These are phyloP conservation scores for Channallabes apus DNA, from an alignment of 2,797 vertebrate genomes.

Conservation along the genomic window DNA sequence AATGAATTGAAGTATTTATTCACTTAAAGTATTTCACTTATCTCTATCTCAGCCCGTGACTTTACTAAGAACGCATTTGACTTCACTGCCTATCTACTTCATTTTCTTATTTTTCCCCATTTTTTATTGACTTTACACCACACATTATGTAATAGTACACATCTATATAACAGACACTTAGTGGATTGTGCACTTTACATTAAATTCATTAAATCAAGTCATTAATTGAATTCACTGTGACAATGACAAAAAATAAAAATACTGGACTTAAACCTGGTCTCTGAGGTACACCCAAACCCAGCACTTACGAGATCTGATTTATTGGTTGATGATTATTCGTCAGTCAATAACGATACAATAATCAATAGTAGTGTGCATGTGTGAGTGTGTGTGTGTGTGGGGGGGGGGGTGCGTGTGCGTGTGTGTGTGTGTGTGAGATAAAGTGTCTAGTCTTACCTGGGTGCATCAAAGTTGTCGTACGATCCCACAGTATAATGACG, in stretches of 20 bases:
- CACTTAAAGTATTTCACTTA: too few species aligned
- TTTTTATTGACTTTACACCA: too few species aligned
- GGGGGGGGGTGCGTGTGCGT: too few species aligned
- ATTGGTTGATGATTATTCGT: not conserved
- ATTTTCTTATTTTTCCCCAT: too few species aligned
- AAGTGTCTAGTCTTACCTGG: slow-evolving; percentile 73
- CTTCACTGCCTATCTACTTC: too few species aligned
- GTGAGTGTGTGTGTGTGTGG: too few species aligned
- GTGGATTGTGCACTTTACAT: not conserved
- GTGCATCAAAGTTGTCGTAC: slow-evolving; percentile 92
- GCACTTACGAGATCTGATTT: not conserved
- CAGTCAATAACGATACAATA: too few species aligned
- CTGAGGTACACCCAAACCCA: not conserved
- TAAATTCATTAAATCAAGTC: not conserved
- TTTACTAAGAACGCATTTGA: too few species aligned
- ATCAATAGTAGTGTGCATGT: too few species aligned
- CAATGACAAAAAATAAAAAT: not conserved
- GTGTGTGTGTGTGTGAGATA: not conserved
- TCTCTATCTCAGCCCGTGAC: too few species aligned
- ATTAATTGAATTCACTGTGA: not conserved
- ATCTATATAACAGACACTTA: not conserved
- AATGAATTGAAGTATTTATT: not conserved
- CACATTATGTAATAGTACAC: too few species aligned
- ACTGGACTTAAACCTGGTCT: not conserved
- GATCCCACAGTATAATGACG: slow-evolving; percentile 93